Conservation (phyloP, 2,888 invertebrate genomes). For the Nasonovia ribisnigri region DNA sequence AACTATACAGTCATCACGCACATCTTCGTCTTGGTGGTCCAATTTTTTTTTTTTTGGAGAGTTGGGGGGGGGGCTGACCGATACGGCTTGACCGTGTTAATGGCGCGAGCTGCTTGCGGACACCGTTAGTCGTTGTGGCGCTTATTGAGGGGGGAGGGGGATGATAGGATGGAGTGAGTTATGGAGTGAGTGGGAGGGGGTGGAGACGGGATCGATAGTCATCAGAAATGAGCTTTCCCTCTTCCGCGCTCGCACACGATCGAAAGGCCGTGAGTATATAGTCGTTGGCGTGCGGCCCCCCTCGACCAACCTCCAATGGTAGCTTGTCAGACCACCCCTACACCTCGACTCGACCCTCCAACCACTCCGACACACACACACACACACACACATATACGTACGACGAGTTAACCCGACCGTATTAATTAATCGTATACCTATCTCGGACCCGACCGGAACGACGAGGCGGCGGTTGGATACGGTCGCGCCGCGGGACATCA, state of each 20-base stretch:
- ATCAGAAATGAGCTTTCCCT: constrained; percentile 54
- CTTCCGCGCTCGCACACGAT: neutral
- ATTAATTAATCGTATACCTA: constrained; percentile 48
- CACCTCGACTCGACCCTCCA: neutral
- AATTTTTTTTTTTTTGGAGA: neutral
- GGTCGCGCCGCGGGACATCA: neutral
- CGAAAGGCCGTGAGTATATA: neutral
- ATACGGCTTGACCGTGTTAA: constrained; percentile 29
- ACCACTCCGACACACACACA: neutral
- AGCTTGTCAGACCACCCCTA: neutral
- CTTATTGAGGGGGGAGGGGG: neutral
- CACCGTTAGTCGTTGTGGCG: neutral
- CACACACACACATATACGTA: neutral
- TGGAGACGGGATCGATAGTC: constrained; percentile 46
- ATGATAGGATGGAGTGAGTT: neutral
- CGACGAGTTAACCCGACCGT: constrained; percentile 2
- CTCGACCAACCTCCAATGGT: neutral
- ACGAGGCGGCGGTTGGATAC: neutral
- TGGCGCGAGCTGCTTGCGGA: neutral
- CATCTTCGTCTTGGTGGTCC: neutral
- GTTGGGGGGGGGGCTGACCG: neutral
- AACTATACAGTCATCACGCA: neutral
- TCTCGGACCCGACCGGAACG: neutral
- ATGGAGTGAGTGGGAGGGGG: neutral
- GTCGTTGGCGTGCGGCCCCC: neutral